Base-by-base conservation (phyloP, 2,797 vertebrate species). In the Tadarida brasiliensis region DNA sequence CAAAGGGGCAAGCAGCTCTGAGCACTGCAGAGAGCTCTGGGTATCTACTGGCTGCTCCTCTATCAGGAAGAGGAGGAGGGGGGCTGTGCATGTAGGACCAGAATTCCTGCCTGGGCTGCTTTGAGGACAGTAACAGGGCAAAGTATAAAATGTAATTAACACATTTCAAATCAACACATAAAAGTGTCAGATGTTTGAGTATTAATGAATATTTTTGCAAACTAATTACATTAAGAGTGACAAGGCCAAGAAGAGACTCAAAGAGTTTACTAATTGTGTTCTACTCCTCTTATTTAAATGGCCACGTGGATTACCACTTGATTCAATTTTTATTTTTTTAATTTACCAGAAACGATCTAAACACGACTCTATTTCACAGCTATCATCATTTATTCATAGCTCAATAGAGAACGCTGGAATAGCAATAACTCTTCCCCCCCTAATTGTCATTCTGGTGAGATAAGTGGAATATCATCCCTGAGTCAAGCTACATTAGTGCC, bases 361-460 rank as follows among this genome's bases (percentile, higher is more conserved):
- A 97, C 87, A 97, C 61, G 74, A 97, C 85, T 81, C 95, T 91
- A 90, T 94, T 97, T 97, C 94, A 94, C 83, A 95, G 95, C 63
- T 87, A 96, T 96, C 96, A 97, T 96, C 95, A 97, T 97, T 98
- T 96, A 97, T 97, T 97, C 96, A 95, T 94, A 94, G 95, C 89
- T 96, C 95, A 91, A 85, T 78, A 95, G 88, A 96, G 96, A 86
- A 97, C 97, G 90, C 85, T 82, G 30, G 94, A 95, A 90, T 85
- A 94, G 94, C 82, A 95, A 47, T 96, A 87, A 89, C 87, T 94
- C 93, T 94, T 35, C 20, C 65, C 1, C 1, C 15, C 47, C 90
- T 24, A 90, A 98, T 97, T 97, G 97, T 97, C 95, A 98, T 97
- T 97, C 97, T 97, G 97, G 95, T 80, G 95, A 94, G 94, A 87